A percentile compares a stretch with the other conserved stretches of the same genome.
Evolutionary conservation across 2,888 invertebrate species (phyloP).

Genomic region (Apamea crenata): DNA sequence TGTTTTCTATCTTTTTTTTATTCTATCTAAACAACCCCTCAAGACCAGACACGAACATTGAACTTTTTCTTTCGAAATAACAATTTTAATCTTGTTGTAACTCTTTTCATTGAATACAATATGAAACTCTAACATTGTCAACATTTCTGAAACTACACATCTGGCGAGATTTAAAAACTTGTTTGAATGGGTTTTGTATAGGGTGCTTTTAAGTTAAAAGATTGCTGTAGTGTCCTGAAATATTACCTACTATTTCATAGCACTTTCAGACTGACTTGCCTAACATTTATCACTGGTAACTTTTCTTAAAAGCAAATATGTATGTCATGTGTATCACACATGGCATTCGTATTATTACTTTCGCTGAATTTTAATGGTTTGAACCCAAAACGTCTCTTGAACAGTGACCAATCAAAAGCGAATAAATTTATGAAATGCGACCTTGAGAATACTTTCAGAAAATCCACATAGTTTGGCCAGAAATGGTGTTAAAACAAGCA

Average conservation of each 20-base stretch:
- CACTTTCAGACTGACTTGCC: background rate
- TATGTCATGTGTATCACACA: background rate
- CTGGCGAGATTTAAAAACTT: background rate
- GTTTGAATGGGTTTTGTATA: conserved; percentile 7
- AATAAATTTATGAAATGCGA: background rate
- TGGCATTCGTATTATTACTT: conserved; percentile 1
- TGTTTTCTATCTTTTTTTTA: background rate
- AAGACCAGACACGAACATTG: background rate
- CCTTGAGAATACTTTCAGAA: background rate
- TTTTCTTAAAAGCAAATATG: conserved; percentile 11
- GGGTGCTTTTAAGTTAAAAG: background rate
- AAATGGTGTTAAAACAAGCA: too few relatives aligned
- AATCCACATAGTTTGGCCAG: background rate
- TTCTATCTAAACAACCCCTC: too few relatives aligned
- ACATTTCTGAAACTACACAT: background rate
- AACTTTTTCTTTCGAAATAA: background rate
- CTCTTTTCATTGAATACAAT: background rate
- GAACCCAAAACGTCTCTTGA: background rate
- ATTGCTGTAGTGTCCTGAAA: conserved; percentile 1
- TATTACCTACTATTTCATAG: background rate
- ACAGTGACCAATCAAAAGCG: background rate
- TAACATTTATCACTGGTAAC: conserved; percentile 3
- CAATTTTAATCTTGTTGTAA: background rate
- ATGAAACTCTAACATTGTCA: background rate
- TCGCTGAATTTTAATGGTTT: background rate